These are phyloP conservation scores for Epirrhoe alternata DNA, from an alignment of 2,888 invertebrate genomes.

Conservation along the genomic window DNA sequence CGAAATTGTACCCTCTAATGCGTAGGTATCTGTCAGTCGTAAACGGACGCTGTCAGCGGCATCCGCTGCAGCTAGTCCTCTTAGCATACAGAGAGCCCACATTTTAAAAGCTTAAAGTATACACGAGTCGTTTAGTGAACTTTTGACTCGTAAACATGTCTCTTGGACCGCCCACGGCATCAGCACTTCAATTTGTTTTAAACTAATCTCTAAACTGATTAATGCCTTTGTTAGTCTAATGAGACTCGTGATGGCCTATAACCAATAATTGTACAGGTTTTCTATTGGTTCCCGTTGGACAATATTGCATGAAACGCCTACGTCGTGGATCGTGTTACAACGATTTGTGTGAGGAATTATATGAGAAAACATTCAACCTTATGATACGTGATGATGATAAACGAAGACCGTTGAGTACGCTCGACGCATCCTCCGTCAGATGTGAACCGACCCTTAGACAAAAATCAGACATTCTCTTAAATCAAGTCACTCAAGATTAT, in stretches of 20 bases:
- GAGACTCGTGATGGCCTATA: constrained; percentile 69
- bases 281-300: constrained; percentile 27
- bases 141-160: constrained; percentile 67
- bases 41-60: too few species aligned
- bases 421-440: too few species aligned
- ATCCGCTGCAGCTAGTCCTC: constrained; percentile 29
- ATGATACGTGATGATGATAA: too few species aligned
- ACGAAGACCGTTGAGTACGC: too few species aligned
- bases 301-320: constrained; percentile 52
- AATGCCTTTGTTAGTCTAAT: constrained; percentile 75
- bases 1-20: too few species aligned
- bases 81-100: constrained; percentile 12
- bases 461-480: too few species aligned
- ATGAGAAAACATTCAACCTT: too few species aligned
- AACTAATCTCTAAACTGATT: constrained; percentile 77
- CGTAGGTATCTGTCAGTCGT: too few species aligned
- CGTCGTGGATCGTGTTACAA: constrained; percentile 47
- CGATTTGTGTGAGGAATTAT: constrained; percentile 43
- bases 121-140: constrained; percentile 53
- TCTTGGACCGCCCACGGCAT: constrained; percentile 63
- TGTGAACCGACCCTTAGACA: too few species aligned
- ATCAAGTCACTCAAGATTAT: not conserved
- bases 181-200: constrained; percentile 74
- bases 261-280: constrained; percentile 63
- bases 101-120: constrained; percentile 44